These are phyloP conservation scores for Toxotes chatareus DNA, from an alignment of 2,113 vertebrate genomes.

Conservation along the genomic window DNA sequence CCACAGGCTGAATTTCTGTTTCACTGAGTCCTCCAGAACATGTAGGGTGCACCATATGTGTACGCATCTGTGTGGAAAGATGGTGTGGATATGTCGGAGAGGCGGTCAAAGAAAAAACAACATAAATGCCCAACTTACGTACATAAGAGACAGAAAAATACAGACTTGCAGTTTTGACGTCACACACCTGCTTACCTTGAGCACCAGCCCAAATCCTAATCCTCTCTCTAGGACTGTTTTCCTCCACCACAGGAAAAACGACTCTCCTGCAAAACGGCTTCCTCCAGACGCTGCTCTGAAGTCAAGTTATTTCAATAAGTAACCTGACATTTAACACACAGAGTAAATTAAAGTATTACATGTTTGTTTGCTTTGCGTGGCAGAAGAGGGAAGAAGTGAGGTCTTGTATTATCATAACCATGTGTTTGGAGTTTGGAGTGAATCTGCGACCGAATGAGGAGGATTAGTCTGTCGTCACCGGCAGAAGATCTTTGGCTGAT, in stretches of 20 bases:
- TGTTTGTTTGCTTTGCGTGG: constrained; percentile 56
- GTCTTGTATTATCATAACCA: constrained; percentile 37
- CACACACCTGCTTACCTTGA: constrained; percentile 45
- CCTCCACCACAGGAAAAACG: constrained; percentile 12
- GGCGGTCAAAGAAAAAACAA: not conserved
- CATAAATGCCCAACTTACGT: not conserved
- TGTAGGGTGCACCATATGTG: not conserved
- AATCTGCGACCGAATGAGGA: constrained; percentile 29
- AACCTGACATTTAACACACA: constrained; percentile 29
- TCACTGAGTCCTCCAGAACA: not conserved
- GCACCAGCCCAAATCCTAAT: not conserved
- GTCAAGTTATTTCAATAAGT: constrained; percentile 40
- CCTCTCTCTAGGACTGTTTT: not conserved
- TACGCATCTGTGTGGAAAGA: not conserved
- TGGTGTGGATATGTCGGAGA: not conserved
- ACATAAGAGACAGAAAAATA: not conserved
- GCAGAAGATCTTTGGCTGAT: constrained; percentile 17
- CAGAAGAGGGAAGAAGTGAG: constrained; percentile 2
- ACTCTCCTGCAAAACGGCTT: constrained; percentile 1
- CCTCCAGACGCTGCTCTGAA: constrained; percentile 9
- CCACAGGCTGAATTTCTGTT: constrained; percentile 1
- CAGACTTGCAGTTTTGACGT: not conserved
- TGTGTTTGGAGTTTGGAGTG: constrained; percentile 42
- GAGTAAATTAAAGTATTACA: constrained; percentile 47
- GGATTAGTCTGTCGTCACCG: constrained; percentile 15